These are phyloP conservation scores for Dryococelus australis DNA, from an alignment of 2,888 invertebrate genomes.

Conservation along the genomic window DNA sequence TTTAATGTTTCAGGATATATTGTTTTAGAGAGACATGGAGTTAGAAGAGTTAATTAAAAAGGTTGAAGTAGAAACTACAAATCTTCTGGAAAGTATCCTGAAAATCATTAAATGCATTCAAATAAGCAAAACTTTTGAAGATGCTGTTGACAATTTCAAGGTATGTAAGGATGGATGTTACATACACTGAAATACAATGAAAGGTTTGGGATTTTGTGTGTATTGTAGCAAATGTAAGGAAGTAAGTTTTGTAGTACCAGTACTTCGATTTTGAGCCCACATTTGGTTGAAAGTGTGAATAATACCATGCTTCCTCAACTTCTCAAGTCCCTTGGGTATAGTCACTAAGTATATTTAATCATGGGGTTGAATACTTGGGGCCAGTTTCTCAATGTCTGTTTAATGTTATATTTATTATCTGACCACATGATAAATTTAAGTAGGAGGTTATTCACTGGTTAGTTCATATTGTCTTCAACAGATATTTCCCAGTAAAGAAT, in stretches of 20 bases:
- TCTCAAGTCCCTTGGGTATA: no score
- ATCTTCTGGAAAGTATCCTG: neutral
- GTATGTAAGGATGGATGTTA: neutral
- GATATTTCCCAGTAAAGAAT: no score
- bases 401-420: no score
- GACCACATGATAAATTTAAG: no score
- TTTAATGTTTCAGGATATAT: neutral
- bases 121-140: slow-evolving; percentile 1
- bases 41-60: neutral
- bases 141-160: neutral
- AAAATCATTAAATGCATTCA: neutral
- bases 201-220: neutral
- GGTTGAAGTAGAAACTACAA: neutral
- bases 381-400: no score
- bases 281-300: no score
- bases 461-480: no score
- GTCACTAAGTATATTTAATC: no score
- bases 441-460: no score
- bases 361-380: no score
- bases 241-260: neutral
- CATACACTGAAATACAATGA: neutral
- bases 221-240: neutral
- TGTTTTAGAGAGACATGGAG: neutral
- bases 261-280: no score
- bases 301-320: no score